Percentiles rank a stretch among this genome's conserved stretches.
Conservation (phyloP, 2,797 vertebrate species). For the Macropodus opercularis region DNA sequence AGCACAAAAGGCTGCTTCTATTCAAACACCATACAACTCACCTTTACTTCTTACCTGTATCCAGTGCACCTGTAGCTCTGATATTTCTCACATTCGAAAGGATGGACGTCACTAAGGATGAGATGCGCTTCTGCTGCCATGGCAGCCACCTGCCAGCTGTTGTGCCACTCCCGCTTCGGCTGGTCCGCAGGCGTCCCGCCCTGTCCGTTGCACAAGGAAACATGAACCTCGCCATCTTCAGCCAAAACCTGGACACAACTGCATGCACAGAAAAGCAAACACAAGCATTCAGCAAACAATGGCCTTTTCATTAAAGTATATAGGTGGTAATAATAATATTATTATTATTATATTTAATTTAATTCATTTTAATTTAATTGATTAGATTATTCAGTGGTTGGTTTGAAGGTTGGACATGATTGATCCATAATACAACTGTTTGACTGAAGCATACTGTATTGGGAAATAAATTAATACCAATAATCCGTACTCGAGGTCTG, state of each 20-base stretch:
- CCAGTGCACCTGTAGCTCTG: slow-evolving; percentile 91
- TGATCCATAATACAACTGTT: neutral
- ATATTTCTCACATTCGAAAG: slow-evolving; percentile 81
- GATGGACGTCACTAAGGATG: slow-evolving; percentile 83
- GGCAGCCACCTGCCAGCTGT: slow-evolving; percentile 95
- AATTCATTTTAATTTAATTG: too few species aligned
- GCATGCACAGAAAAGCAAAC: slow-evolving; percentile 19
- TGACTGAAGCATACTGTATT: neutral
- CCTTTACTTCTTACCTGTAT: slow-evolving; percentile 88
- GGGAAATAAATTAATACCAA: neutral
- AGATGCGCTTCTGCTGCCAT: slow-evolving; percentile 91
- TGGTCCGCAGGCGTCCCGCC: slow-evolving; percentile 92
- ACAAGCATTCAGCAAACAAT: neutral
- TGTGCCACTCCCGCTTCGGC: slow-evolving; percentile 92
- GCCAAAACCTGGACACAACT: slow-evolving; percentile 88
- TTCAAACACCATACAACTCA: slow-evolving; percentile 54
- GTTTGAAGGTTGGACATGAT: neutral
- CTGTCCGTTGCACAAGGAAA: slow-evolving; percentile 94
- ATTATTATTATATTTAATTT: too few species aligned
- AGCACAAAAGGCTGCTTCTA: slow-evolving; percentile 2
- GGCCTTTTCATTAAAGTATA: neutral
- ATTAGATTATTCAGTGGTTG: too few species aligned
- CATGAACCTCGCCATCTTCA: slow-evolving; percentile 86
- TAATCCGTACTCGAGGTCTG: neutral
- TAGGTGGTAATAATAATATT: too few species aligned